phyloP scores from a whole-genome alignment of 2,113 vertebrate species.

The Lepidothrix coronata region DNA sequence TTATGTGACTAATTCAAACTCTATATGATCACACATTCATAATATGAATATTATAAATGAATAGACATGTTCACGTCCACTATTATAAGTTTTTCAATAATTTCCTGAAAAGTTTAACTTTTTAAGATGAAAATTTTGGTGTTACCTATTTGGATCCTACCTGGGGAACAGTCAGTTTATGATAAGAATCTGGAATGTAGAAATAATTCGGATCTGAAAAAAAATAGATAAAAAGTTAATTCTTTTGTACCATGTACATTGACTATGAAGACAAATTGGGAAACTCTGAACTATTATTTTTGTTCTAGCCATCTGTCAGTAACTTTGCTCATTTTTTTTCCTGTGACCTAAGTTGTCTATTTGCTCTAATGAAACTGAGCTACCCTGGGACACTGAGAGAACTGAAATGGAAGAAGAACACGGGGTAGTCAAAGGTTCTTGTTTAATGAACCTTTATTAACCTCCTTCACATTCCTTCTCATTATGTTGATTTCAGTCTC shows the following conservation, averaged over 20 bases:
- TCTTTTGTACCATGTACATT: neutral
- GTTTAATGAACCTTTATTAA: slow-evolving; percentile 32
- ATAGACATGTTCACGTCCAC: neutral
- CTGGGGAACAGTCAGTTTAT: neutral
- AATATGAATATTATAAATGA: neutral
- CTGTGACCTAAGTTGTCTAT: neutral
- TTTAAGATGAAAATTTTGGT: neutral
- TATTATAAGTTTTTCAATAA: neutral
- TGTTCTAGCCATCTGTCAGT: neutral
- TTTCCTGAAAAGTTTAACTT: neutral
- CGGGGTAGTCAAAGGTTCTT: neutral
- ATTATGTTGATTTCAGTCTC: slow-evolving; percentile 3
- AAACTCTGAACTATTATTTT: neutral
- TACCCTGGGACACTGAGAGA: neutral
- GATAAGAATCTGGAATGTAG: neutral
- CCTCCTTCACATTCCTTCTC: neutral
- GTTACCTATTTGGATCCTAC: neutral
- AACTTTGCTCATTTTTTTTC: neutral
- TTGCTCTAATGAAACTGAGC: neutral
- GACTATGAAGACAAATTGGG: neutral
- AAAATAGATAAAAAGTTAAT: neutral
- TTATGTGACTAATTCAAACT: neutral
- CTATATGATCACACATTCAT: neutral
- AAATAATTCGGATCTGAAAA: neutral
- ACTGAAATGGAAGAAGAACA: neutral